A percentile compares a stretch with the other conserved stretches of the same genome.
Evolutionary conservation across 2,797 vertebrate species (phyloP).

Genomic region (Triplophysa bombifrons): DNA sequence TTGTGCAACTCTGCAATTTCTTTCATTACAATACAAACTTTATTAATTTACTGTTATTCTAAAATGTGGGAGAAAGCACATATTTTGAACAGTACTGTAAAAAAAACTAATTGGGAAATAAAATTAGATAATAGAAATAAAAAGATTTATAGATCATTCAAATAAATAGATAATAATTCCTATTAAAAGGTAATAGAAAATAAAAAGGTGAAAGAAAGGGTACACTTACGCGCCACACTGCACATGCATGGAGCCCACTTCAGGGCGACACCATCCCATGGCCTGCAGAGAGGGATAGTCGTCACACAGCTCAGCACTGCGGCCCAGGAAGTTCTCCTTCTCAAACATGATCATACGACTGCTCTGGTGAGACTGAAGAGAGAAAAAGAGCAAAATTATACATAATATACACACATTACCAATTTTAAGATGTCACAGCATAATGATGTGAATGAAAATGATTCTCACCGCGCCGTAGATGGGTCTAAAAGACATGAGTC

Average conservation of each 20-base stretch:
- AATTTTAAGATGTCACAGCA: neutral
- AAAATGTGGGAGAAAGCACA: too few relatives aligned
- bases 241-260: constrained; percentile 84
- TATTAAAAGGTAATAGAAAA: neutral
- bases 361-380: constrained; percentile 56
- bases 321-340: constrained; percentile 82
- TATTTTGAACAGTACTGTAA: too few relatives aligned
- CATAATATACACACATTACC: neutral
- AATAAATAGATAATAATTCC: neutral
- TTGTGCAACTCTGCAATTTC: too few relatives aligned
- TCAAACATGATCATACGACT: constrained; percentile 61
- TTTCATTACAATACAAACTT: too few relatives aligned
- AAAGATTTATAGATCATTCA: neutral
- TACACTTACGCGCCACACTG: constrained; percentile 82
- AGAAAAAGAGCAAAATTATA: neutral
- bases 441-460: neutral
- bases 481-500: constrained; percentile 70
- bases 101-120: too few relatives aligned
- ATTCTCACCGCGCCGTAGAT: constrained; percentile 80
- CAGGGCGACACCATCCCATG: constrained; percentile 81
- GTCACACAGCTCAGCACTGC: constrained; percentile 77
- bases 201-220: too few relatives aligned
- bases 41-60: too few relatives aligned
- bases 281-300: constrained; percentile 85
- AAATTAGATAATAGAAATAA: too few relatives aligned